Base-by-base conservation (phyloP, 2,888 invertebrate species). In the Allolobophora icterica region DNA sequence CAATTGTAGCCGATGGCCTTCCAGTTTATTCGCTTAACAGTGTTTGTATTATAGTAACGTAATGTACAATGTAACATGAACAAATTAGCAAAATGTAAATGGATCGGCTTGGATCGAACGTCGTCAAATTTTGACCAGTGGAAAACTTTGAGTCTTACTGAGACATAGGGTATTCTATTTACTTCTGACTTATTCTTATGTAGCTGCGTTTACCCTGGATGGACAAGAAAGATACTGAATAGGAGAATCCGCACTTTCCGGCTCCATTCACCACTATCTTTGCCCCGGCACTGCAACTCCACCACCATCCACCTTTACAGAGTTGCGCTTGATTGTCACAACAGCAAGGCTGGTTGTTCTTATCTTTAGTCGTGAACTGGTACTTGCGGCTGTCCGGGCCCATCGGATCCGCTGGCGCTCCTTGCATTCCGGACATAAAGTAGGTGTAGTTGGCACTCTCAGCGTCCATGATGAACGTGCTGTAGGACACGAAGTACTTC, bases 281-380 rank as follows among this genome's bases (percentile, higher is more conserved):
- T 17, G 5, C 87, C 38, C 19, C 17, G 35, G 4, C 87, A 33
- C 87, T 35, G 35, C 87, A 87, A 35, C 87, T 33, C 13, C 19
- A 87, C 87, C 87, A 87, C 87, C 87, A 87, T 24, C 87, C 87
- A 35, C 87, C 87, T 38, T 34, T 87, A 35, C 87, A 87, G 5
- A n/a, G 35, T 35, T 24, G 33, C 30, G 87, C 87, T 6, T 87
- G 30, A 19, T 87, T 87, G 24, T 5, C 38, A 35, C 87, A 87
- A 38, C 1, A 4, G 87, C 35, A 4, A 11, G 0, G 1, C 35
- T 87, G 87, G 15, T 87, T 87, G 87, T 87, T 87, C 35, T n/a
- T 17, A 38, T 87, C 87, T 21, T 38, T 34, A 8, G 87, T 87
- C 17, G 87, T 87, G 35, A 87, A 87, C 15, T 87, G 35, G 87